A percentile compares a stretch with the other conserved stretches of the same genome.
Conservation (phyloP, 2,888 invertebrate genomes). For the Hylaea fasciaria region DNA sequence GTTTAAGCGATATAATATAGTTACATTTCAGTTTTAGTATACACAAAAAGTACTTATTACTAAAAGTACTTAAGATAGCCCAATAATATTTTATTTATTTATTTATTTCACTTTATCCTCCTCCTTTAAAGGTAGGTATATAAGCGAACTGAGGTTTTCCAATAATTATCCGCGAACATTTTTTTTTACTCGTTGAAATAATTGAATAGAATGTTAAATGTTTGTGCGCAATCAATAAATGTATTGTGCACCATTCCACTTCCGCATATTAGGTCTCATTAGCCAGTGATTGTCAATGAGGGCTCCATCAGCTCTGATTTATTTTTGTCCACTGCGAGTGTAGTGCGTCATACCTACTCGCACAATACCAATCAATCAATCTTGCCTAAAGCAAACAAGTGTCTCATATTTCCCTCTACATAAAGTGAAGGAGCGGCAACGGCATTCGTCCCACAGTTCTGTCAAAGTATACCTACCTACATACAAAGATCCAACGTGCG, state of each 20-base stretch:
- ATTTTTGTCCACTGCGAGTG: constrained; percentile 3
- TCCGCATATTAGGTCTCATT: not conserved
- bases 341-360: constrained; percentile 12
- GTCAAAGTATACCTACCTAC: not conserved
- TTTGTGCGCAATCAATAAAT: constrained; percentile 1
- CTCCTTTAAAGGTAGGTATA: no score
- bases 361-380: no score
- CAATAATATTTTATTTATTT: no score
- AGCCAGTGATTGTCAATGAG: constrained; percentile 14
- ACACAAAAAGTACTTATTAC: no score
- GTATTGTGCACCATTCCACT: not conserved
- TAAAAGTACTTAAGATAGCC: no score
- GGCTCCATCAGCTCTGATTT: constrained; percentile 14
- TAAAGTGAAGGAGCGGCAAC: not conserved
- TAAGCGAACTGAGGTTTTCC: no score
- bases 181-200: not conserved
- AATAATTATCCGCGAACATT: no score
- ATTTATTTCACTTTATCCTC: no score
- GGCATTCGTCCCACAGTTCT: not conserved
- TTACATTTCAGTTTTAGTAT: no score
- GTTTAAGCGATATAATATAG: no score
- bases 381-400: not conserved
- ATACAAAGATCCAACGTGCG: not conserved
- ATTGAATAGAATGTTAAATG: not conserved
- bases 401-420: not conserved